Evolutionary conservation across 1,140 invertebrate genomes (phyloP).

Genomic region (Brachionus rubens): DNA sequence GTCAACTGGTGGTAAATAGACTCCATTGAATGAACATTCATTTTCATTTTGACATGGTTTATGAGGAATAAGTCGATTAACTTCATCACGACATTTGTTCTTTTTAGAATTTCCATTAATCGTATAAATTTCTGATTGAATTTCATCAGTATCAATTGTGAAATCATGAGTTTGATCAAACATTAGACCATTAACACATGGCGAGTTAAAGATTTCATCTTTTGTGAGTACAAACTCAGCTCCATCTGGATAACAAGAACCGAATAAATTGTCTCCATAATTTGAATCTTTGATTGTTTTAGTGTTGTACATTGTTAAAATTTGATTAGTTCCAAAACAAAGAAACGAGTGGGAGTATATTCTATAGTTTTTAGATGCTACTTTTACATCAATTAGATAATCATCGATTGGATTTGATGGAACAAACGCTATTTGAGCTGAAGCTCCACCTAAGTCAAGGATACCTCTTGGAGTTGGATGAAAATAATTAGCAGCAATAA

Average conservation of each 20-base stretch:
- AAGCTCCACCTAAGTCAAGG: slow-evolving; percentile 64
- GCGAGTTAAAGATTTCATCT: slow-evolving; percentile 26
- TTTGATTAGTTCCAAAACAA: slow-evolving; percentile 41
- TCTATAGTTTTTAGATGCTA: not conserved
- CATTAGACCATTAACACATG: slow-evolving; percentile 23
- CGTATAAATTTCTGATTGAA: not conserved
- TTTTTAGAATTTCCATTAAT: slow-evolving; percentile 44
- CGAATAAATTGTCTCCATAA: not conserved
- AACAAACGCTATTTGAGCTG: slow-evolving; percentile 63
- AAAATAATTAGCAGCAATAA: slow-evolving; percentile 63
- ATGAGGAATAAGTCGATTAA: slow-evolving; percentile 17
- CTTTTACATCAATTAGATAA: slow-evolving; percentile 19
- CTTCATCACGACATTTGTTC: slow-evolving; percentile 32
- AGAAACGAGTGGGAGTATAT: slow-evolving; percentile 19
- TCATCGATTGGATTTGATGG: slow-evolving; percentile 49
- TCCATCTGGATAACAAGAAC: slow-evolving; percentile 30
- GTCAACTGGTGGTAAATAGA: slow-evolving; percentile 29
- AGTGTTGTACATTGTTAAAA: slow-evolving; percentile 17
- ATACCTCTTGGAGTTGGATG: slow-evolving; percentile 54
- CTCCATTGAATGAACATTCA: slow-evolving; percentile 27
- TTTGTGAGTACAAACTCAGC: not conserved
- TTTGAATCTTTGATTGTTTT: not conserved
- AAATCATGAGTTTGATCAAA: slow-evolving; percentile 33
- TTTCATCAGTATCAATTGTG: not conserved
- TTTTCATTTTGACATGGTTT: not conserved